These are phyloP conservation scores for Melanocharis versteri DNA, from an alignment of 2,113 vertebrate species.

Conservation along the genomic window DNA sequence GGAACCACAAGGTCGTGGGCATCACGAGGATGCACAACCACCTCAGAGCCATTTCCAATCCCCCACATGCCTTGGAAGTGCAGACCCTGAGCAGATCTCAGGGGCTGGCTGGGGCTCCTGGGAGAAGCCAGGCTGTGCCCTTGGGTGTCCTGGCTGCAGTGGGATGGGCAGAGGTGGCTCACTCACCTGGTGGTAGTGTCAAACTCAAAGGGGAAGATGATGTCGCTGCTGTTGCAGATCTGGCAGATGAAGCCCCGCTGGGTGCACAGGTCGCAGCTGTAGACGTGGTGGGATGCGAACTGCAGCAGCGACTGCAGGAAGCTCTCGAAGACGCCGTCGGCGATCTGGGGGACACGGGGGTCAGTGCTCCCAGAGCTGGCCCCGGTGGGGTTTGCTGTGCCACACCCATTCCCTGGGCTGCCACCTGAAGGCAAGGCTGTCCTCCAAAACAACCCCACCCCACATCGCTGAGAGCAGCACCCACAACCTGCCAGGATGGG, in stretches of 20 bases:
- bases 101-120: neutral
- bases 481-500: neutral
- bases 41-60: neutral
- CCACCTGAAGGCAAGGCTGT: neutral
- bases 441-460: neutral
- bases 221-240: slow-evolving; percentile 83
- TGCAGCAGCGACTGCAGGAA: slow-evolving; percentile 80
- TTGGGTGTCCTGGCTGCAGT: neutral
- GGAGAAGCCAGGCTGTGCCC: neutral
- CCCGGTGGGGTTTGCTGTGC: accelerated
- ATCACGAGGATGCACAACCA: accelerated
- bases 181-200: slow-evolving; percentile 88
- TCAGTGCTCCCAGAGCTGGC: neutral
- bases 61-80: accelerated
- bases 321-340: slow-evolving; percentile 74
- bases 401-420: neutral
- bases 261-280: slow-evolving; percentile 89
- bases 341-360: slow-evolving; percentile 72
- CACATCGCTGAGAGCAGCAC: neutral
- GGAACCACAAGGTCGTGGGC: accelerated
- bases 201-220: slow-evolving; percentile 95
- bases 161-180: neutral
- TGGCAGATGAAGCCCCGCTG: slow-evolving; percentile 95
- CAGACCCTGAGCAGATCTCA: accelerated
- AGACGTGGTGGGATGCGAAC: slow-evolving; percentile 84